Evolutionary conservation across 2,888 invertebrate species (phyloP), one percentile per base, ranked within the genome.

Genomic region (Mesorhabditis belari): DNA sequence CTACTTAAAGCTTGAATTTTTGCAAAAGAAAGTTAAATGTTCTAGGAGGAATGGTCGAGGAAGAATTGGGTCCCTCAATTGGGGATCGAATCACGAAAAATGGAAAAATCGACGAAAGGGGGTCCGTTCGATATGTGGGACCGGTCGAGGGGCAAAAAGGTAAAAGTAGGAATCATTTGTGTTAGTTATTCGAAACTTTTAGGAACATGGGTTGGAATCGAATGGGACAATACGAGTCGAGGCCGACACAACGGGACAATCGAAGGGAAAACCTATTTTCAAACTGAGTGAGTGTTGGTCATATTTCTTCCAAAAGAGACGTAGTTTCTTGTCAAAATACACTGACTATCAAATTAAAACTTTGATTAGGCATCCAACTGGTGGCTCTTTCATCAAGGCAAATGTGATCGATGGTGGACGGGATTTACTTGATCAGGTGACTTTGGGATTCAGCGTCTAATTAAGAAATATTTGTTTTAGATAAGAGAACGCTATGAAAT

Each of bases 241-340:
- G 96, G 96, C 2, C 94, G 92, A 82, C 95, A 96, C 81, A 88
- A 92, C 84, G 96, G 96, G 0, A 86, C 86, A 51, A 87, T 92
- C 50, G 87, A 91, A 67, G 90, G 88, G 54, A 84, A 87, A 54
- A 86, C 87, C 69, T 95, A 94, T 82, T 96, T 94, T 82, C 85
- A 86, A 80, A 78, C 82, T 24, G 75, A 71, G 80, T 80, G 53
- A 52, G 63, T 60, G 57, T 26, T 49, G 25, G 28, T 28, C 5
- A 9, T 21, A 55, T 6, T 12, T 19, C 24, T 24, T 54, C 24
- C 12, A 25, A 3, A 9, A 17, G 5, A 27, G 26, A 55, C 21
- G 55, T n/a, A 12, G 21, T 55, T 9, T 27, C 26, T 25, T 25
- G 26, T 28, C 23, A 25, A 12, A n/a, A 52, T 4, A 5, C 28